Evolutionary conservation across 2,113 vertebrate genomes (phyloP), one percentile per base, ranked within the genome.

Genomic region (Phrynosoma blainvillii): DNA sequence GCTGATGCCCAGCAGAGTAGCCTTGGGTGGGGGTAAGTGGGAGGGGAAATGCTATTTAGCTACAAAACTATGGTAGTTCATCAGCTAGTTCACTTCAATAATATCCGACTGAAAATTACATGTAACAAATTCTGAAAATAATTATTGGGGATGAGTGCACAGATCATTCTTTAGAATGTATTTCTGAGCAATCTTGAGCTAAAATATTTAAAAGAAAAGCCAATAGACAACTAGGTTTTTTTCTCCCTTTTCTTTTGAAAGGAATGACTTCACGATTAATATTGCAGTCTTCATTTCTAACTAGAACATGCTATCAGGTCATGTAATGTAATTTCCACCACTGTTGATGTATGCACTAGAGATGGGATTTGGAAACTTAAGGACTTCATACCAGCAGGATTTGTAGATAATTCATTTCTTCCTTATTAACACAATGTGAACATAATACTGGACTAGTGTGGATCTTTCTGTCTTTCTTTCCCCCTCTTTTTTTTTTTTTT

Each of bases 311-410:
- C 36, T 82, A 47, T 82, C 32, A 42, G 36, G 84, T 47, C 5
- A 30, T 7, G 20, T 8, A 21, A 14, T 1, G 1, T 81, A 1
- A 2, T 88, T 87, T 32, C 79, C 77, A 23, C 78, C 56, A 84
- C 18, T 86, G 4, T 82, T 87, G 5, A 70, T 52, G 70, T 79
- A n/a, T 16, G 1, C 90, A 89, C 87, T 82, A 91, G 65, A 93
- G 84, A 2, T 5, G 83, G 42, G 23, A 86, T 13, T 74, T 85
- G 81, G 59, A 36, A 86, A 84, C 84, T 91, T 86, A 79, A 52
- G 71, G 0, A 91, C 59, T 65, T 71, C 25, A 90, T 90, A 89
- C 68, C 36, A 30, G 16, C 56, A 79, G 36, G 16, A 9, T 86
- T 68, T 90, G 6, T 36, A 87, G 86, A 82, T 30, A 62, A 4